Evolutionary conservation across 2,888 invertebrate species (phyloP).

Genomic region (Onthophagus sagittarius): DNA sequence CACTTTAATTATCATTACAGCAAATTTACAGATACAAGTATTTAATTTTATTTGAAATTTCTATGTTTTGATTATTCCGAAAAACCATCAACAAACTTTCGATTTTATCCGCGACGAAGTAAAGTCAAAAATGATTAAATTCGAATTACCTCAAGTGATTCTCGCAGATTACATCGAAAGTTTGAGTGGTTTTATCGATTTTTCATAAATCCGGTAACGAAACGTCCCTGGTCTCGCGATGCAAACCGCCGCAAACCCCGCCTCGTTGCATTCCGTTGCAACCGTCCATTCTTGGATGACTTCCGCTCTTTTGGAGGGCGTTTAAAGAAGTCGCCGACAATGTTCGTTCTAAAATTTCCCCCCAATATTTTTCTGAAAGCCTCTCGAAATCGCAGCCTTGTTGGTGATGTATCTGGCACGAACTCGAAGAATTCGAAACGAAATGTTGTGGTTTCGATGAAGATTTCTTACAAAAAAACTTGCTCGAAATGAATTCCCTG

Average conservation of each 20-base stretch:
- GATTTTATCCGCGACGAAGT: not conserved
- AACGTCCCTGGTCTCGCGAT: slow-evolving; percentile 42
- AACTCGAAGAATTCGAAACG: slow-evolving; percentile 39
- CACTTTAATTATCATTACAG: too few species aligned
- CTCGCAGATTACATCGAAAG: slow-evolving; percentile 37
- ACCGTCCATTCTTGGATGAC: slow-evolving; percentile 37
- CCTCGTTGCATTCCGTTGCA: slow-evolving; percentile 42
- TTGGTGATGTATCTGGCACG: slow-evolving; percentile 37
- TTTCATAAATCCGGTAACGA: slow-evolving; percentile 50
- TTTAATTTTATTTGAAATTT: not conserved
- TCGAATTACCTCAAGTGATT: not conserved
- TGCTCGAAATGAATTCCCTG: slow-evolving; percentile 69
- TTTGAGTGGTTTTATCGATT: slow-evolving; percentile 49
- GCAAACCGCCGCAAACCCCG: slow-evolving; percentile 28
- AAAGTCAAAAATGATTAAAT: slow-evolving; percentile 1
- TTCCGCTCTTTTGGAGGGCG: slow-evolving; percentile 49
- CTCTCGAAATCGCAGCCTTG: slow-evolving; percentile 53
- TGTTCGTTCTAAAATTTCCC: slow-evolving; percentile 72
- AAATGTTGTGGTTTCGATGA: slow-evolving; percentile 35
- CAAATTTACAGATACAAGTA: not conserved
- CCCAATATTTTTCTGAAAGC: slow-evolving; percentile 57
- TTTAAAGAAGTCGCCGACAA: slow-evolving; percentile 73
- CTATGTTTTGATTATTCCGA: not conserved
- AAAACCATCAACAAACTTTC: not conserved
- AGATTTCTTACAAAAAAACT: slow-evolving; percentile 40